Evolutionary conservation across 2,888 invertebrate species (phyloP), one percentile per base, ranked within the genome.

Genomic region (Pachydiplax longipennis): DNA sequence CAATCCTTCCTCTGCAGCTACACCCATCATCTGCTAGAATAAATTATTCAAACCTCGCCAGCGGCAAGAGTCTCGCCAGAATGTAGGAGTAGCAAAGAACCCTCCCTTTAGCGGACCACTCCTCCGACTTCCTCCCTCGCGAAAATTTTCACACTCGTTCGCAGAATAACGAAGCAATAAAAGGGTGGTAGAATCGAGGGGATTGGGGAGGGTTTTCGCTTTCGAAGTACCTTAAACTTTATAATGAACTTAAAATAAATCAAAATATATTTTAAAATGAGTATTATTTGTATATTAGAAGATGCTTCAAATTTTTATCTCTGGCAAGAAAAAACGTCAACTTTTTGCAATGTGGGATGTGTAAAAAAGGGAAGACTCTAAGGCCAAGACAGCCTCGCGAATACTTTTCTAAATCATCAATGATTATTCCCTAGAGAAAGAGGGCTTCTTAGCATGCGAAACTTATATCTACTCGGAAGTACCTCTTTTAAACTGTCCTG

Each of bases 11-110:
- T 83, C 58, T 35, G 58, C 83, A 83, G 87, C 61, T 58, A 87
- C 87, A 61, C 87, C 87, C 87, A 87, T 22, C 87, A 87, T 87
- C 87, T 87, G 87, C 61, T 61, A 87, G 61, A 87, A 87, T 87
- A 87, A 87, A 87, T 87, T 87, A 87, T 87, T 87, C 87, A 87
- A 87, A 61, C 87, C 87, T 65, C 87, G 87, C 83, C 58, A 58
- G 58, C 61, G 87, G 61, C 87, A 87, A 87, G 87, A 87, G 61
- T 37, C 87, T 61, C 87, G 87, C 87, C 87, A 61, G 87, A 87
- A 61, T 87, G 87, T 65, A 87, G n/a, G 87, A 87, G 87, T 87
- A 87, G 61, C 87, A 61, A 87, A 87, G 61, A 61, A 65, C 87
- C 87, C 87, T 87, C 87, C 61, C 87, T 87, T 87, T 87, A 87